These are phyloP conservation scores for Xiphophorus birchmanni DNA, from an alignment of 2,797 vertebrate species.

Conservation along the genomic window DNA sequence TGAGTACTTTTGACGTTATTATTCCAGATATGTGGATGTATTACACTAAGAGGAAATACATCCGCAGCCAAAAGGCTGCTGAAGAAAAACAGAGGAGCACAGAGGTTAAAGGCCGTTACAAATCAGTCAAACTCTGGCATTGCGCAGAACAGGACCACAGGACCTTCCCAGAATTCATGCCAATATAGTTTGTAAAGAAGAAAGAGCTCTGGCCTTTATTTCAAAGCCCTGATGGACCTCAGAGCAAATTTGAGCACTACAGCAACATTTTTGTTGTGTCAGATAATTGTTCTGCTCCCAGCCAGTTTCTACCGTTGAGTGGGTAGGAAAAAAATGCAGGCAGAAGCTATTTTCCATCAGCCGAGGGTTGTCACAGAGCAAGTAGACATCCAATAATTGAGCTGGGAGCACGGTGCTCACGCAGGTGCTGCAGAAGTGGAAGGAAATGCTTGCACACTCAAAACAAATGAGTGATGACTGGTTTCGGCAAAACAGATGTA, in stretches of 20 bases:
- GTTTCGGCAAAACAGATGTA: conserved; percentile 16
- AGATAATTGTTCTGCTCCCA: conserved; percentile 41
- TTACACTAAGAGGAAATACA: conserved; percentile 22
- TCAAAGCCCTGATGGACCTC: conserved; percentile 16
- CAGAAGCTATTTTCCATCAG: conserved; percentile 40
- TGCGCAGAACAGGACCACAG: conserved; percentile 18
- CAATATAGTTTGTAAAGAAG: conserved; percentile 18
- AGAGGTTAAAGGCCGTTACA: conserved; percentile 38
- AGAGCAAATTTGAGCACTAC: conserved; percentile 29
- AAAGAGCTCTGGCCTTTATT: conserved; percentile 28
- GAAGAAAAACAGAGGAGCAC: conserved; percentile 31
- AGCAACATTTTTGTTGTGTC: conserved; percentile 17
- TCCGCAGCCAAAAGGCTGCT: conserved; percentile 8
- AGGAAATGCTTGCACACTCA: conserved; percentile 23
- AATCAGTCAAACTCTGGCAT: conserved; percentile 13
- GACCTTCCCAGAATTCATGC: conserved; percentile 32
- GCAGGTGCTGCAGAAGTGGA: conserved; percentile 20
- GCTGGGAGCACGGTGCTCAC: conserved; percentile 21
- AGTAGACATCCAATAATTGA: conserved; percentile 19
- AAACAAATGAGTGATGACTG: conserved; percentile 28
- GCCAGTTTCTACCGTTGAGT: conserved; percentile 25
- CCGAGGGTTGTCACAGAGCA: conserved; percentile 34
- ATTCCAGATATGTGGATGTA: conserved; percentile 42
- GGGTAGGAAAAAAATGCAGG: conserved; percentile 10
- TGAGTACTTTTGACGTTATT: conserved; percentile 38